Evolutionary conservation across 2,113 vertebrate species (phyloP).

Genomic region (Callipepla californica): DNA sequence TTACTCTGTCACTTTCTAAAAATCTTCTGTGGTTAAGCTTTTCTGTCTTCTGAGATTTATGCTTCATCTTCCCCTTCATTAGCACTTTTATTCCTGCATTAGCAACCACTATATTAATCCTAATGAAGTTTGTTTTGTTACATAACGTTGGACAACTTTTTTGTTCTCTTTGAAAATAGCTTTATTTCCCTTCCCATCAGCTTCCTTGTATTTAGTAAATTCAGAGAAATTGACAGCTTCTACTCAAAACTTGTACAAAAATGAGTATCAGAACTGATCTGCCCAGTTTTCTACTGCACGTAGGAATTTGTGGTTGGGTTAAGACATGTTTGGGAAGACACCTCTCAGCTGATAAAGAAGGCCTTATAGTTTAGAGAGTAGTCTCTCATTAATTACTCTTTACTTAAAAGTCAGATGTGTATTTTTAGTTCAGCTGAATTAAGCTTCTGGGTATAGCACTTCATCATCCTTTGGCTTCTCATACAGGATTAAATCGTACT

Average conservation of each 20-base stretch:
- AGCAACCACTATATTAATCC: not conserved
- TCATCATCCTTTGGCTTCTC: not conserved
- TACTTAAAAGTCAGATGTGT: not conserved
- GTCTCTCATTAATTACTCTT: too few relatives aligned
- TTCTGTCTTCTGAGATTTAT: not conserved
- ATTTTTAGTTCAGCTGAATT: not conserved
- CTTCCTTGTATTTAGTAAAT: not conserved
- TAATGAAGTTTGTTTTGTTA: not conserved
- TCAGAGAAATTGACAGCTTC: not conserved
- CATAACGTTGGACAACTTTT: not conserved
- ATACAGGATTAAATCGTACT: not conserved
- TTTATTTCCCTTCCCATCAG: not conserved
- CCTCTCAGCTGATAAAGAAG: accelerated
- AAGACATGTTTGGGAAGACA: not conserved
- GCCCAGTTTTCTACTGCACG: not conserved
- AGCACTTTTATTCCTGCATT: not conserved
- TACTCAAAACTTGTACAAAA: accelerated
- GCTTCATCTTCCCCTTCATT: not conserved
- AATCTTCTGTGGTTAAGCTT: not conserved
- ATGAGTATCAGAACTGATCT: too few relatives aligned
- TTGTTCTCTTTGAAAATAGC: not conserved
- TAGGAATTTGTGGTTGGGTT: accelerated
- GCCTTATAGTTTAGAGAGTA: not conserved
- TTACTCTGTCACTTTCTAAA: not conserved
- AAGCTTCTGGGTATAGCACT: not conserved